These are phyloP conservation scores for Perithous albicinctus DNA, from an alignment of 2,888 invertebrate species.

Conservation along the genomic window DNA sequence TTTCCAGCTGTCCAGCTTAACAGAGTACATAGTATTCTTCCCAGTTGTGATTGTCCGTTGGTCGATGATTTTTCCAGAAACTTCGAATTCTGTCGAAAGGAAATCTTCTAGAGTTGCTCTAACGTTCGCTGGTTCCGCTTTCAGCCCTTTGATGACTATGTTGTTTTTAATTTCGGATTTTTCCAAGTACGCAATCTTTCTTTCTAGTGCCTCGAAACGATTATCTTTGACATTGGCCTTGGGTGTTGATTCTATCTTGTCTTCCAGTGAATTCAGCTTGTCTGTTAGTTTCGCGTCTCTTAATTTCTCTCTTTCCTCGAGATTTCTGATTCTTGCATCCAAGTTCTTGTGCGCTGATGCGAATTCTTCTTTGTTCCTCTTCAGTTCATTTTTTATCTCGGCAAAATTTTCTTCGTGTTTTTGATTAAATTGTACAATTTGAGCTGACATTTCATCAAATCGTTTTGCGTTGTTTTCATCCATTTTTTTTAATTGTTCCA, in stretches of 20 bases:
- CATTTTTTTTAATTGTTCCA: background rate
- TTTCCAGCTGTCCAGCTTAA: slow-evolving; percentile 41
- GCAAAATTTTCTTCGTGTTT: background rate
- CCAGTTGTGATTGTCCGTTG: background rate
- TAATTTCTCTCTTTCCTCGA: background rate
- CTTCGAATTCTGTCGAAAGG: slow-evolving; percentile 22
- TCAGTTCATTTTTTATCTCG: background rate
- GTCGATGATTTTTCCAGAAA: slow-evolving; percentile 66
- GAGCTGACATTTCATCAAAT: background rate
- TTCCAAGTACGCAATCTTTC: slow-evolving; percentile 23
- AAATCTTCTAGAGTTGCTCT: background rate
- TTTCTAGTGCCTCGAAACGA: too few relatives aligned
- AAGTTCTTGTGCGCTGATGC: background rate
- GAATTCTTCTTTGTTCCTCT: background rate
- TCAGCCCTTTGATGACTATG: slow-evolving; percentile 21
- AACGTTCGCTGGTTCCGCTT: background rate
- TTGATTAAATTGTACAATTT: background rate
- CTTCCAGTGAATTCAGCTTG: background rate
- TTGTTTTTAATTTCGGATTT: slow-evolving; percentile 20
- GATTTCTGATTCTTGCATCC: background rate
- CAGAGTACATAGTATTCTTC: slow-evolving; percentile 12
- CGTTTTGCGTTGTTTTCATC: background rate
- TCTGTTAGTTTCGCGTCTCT: background rate
- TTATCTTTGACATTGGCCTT: background rate
- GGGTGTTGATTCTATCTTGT: background rate